Evolutionary conservation across 2,113 vertebrate genomes (phyloP).

Genomic region (Pterophyllum scalare): DNA sequence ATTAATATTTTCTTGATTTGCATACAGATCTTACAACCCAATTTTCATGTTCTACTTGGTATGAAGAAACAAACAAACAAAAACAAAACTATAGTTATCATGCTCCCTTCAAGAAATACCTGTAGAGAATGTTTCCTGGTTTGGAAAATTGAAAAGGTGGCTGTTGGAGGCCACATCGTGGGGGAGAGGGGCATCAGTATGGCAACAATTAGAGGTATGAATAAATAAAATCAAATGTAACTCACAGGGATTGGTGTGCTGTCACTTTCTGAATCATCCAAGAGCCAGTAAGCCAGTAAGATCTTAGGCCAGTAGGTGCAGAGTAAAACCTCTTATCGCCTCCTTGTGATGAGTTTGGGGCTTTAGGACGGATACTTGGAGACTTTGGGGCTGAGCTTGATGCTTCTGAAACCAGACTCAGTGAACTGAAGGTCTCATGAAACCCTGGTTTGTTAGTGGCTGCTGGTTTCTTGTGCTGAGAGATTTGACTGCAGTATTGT

Average conservation of each 20-base stretch:
- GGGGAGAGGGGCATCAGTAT: constrained; percentile 7
- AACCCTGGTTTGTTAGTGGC: constrained; percentile 41
- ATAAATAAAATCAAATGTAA: constrained; percentile 13
- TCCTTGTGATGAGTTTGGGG: constrained; percentile 60
- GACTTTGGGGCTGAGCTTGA: constrained; percentile 35
- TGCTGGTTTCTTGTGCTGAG: constrained; percentile 42
- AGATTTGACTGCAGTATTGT: constrained; percentile 51
- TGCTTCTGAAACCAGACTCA: constrained; percentile 55
- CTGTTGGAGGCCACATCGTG: constrained; percentile 12
- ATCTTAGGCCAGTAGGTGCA: constrained; percentile 38
- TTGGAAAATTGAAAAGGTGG: constrained; percentile 34
- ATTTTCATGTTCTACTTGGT: constrained; percentile 50
- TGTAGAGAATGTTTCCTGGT: constrained; percentile 21
- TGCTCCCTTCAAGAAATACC: constrained; percentile 20
- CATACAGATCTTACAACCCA: constrained; percentile 49
- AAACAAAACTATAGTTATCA: neutral
- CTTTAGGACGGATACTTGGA: constrained; percentile 55
- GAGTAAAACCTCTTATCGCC: constrained; percentile 33
- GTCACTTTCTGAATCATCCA: constrained; percentile 29
- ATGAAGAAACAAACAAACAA: neutral
- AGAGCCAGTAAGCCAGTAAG: constrained; percentile 24
- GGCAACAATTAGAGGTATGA: constrained; percentile 22
- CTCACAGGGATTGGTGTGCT: constrained; percentile 22
- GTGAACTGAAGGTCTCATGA: constrained; percentile 58
- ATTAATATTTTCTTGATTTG: constrained; percentile 70